These are phyloP conservation scores for Galagoides demidoff DNA, from an alignment of 2,797 vertebrate species.

Conservation along the genomic window DNA sequence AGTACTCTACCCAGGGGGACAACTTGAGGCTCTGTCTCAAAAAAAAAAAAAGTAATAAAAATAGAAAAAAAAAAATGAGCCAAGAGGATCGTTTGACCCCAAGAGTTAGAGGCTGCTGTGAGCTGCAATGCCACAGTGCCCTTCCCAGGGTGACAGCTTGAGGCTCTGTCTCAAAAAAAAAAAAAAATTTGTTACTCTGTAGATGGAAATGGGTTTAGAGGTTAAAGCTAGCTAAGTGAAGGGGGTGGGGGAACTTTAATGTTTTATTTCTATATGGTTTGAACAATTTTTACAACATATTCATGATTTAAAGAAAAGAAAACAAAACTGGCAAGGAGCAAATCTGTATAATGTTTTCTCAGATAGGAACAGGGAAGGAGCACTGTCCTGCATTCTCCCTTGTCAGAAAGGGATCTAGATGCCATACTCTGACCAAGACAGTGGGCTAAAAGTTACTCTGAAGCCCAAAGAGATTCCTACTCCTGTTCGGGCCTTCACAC, in stretches of 20 bases:
- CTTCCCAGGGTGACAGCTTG: too few species aligned
- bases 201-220: neutral
- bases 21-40: too few species aligned
- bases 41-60: too few species aligned
- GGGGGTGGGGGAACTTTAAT: neutral
- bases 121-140: too few species aligned
- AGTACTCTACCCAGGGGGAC: too few species aligned
- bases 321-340: neutral
- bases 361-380: neutral
- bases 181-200: neutral
- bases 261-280: neutral
- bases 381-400: neutral
- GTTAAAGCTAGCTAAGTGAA: neutral
- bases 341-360: neutral
- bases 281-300: slow-evolving; percentile 13
- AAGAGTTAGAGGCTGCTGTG: too few species aligned
- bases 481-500: neutral
- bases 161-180: too few species aligned
- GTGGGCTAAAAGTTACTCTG: neutral
- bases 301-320: slow-evolving; percentile 44
- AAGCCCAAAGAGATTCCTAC: neutral
- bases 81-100: too few species aligned
- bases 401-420: neutral
- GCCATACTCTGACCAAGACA: neutral
- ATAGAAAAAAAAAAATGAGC: too few species aligned